Base-by-base conservation (phyloP, 2,888 invertebrate species). In the Aplocera efformata region DNA sequence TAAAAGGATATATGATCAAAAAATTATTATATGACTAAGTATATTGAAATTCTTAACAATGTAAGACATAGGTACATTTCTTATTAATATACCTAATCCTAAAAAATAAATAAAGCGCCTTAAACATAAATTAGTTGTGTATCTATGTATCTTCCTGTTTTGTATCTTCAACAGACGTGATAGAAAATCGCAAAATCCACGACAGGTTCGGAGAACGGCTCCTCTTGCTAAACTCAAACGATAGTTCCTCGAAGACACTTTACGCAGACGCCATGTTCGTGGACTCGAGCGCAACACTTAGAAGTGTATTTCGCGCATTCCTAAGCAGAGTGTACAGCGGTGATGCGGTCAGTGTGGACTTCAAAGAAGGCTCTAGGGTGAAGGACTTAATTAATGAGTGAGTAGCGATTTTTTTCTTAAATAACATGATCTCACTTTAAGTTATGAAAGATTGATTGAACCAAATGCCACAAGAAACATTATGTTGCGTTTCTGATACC, bases 191-290 rank as follows among this genome's bases (percentile, higher is more conserved):
- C 37, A 55, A 48, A 35, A 84, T 78, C 22, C 90, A 91, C 56
- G 62, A 85, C 17, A 80, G 89, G 50, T 90, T 92, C 36, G 92
- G 92, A 0, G 60, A 77, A 6, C 64, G 91, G 27, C 64, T 93
- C 10, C 67, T 73, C 11, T 25, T 48, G 1, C 53, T 85, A 23
- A 75, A 73, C 38, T 36, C 49, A 5, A 70, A 72, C 35, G 56
- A 57, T 10, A 44, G 42, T 26, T 49, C 46, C 1, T 72, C 83
- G 7, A 78, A 77, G 48, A 78, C 85, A 0, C 56, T 79, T 21
- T 89, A 90, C 41, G 91, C 92, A 0, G 89, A 89, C 35, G 92
- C 89, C 0, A 71, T 92, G 32, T 92, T 92, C 55, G 82, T 92
- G 0, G 91, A 92, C 67, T 62, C 72, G 7, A 81, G 80, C 8